Base-by-base conservation (phyloP, 2,888 invertebrate species). In the Ennomos erosarius region DNA sequence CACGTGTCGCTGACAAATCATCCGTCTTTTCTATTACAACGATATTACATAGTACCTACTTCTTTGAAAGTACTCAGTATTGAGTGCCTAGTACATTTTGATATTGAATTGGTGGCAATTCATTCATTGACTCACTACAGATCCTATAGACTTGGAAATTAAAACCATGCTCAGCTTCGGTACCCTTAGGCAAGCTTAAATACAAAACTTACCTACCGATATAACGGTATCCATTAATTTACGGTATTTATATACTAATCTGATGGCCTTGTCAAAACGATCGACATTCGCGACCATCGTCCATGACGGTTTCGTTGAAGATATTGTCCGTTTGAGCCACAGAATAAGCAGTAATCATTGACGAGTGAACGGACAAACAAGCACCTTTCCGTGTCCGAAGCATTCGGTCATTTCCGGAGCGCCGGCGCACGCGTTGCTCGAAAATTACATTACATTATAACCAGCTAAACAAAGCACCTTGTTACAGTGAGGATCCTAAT, bases 261-360 rank as follows among this genome's bases (percentile, higher is more conserved):
- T 13, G 26, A 11, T 44, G 52, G 42, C 62, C 62, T 65, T 62
- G 60, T 51, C 55, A 48, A 46, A 58, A 46, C 47, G 33, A 55
- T 58, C 45, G 62, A 58, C 57, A 62, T 26, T 26, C 26, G 26
- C 26, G 54, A 11, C 50, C 42, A 34, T 13, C 45, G 50, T 33
- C 45, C 47, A 60, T 59, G 58, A 61, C 57, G 39, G 56, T 61
- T 53, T 46, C 52, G 48, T 60, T 52, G 57, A 58, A 61, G 50
- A 55, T 33, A 47, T 40, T 37, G 39, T 16, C 33, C 10, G 38
- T 33, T 39, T 26, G 39, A 1, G 10, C 11, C 50, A 52, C 38
- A 52, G 47, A 42, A 26, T 37, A 58, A 8, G 42, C 8, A 37
- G 50, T 39, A 59, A 33, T 59, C 10, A 16, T 12, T 11, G 26